phyloP scores from a whole-genome alignment of 2,113 vertebrate species.

The Xiphophorus hellerii region DNA sequence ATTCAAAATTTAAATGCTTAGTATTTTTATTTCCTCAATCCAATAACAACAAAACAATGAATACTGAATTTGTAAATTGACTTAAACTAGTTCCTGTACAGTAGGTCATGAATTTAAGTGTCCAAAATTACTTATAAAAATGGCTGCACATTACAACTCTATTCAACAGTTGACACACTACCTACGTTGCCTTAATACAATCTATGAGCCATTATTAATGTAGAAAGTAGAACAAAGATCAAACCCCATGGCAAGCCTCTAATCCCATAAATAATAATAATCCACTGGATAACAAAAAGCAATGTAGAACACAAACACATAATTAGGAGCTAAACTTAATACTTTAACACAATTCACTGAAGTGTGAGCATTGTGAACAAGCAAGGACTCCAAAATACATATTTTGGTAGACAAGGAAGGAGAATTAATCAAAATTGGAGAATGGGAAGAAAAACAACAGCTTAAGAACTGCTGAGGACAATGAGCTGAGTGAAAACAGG shows the following conservation, averaged over 20 bases:
- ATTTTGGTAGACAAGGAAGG: not conserved
- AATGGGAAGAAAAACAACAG: not conserved
- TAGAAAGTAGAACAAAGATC: not conserved
- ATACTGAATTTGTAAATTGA: no score
- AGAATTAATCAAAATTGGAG: not conserved
- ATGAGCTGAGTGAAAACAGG: not conserved
- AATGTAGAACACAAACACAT: not conserved
- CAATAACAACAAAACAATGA: not conserved
- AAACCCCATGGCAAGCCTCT: not conserved
- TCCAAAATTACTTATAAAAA: not conserved
- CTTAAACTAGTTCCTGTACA: not conserved
- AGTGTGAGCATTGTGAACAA: not conserved
- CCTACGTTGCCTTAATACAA: not conserved
- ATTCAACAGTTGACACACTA: not conserved
- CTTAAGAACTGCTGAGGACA: not conserved
- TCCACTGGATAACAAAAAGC: not conserved
- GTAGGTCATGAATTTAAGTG: not conserved
- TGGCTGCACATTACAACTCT: not conserved
- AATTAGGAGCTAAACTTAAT: not conserved
- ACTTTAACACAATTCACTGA: not conserved
- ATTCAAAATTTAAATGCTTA: not conserved
- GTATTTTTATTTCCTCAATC: not conserved
- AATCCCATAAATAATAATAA: not conserved
- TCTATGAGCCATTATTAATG: not conserved
- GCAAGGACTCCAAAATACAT: not conserved